Evolutionary conservation across 1,140 invertebrate species (phyloP).

Genomic region (Diabrotica undecimpunctata): DNA sequence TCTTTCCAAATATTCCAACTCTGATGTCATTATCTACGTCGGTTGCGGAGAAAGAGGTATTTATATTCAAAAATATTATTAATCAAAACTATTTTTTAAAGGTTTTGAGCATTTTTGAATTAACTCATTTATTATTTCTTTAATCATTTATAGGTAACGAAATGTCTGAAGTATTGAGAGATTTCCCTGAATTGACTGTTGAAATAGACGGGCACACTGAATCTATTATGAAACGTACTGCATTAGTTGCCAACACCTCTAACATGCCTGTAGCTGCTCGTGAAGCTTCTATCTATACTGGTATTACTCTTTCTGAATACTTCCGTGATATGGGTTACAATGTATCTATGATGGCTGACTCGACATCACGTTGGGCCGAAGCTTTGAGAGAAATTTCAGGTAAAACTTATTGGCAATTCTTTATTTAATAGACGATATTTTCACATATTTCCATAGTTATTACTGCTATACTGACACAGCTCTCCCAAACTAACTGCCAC

Average conservation of each 20-base stretch:
- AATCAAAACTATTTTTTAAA: too few species aligned
- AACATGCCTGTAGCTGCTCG: slow-evolving; percentile 99
- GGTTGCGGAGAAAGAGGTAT: slow-evolving; percentile 95
- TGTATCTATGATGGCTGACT: slow-evolving; percentile 99
- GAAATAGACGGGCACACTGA: slow-evolving; percentile 96
- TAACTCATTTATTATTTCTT: not conserved
- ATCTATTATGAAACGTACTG: slow-evolving; percentile 99
- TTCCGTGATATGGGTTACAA: slow-evolving; percentile 99
- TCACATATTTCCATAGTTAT: too few species aligned
- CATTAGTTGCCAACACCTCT: slow-evolving; percentile 98
- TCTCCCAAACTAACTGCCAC: too few species aligned
- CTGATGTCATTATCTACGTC: slow-evolving; percentile 98
- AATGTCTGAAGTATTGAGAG: slow-evolving; percentile 89
- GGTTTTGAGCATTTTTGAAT: too few species aligned
- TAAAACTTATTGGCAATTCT: slow-evolving; percentile 2
- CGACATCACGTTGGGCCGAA: slow-evolving; percentile 99
- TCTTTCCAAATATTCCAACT: slow-evolving; percentile 98
- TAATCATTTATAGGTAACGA: slow-evolving; percentile 59
- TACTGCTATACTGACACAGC: too few species aligned
- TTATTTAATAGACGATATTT: too few species aligned
- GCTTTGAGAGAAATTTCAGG: slow-evolving; percentile 97
- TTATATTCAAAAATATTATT: not conserved
- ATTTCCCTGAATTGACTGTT: slow-evolving; percentile 97
- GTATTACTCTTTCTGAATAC: slow-evolving; percentile 97
- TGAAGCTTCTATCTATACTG: slow-evolving; percentile 99